Evolutionary conservation across 2,113 vertebrate genomes (phyloP).

Genomic region (Morone saxatilis): DNA sequence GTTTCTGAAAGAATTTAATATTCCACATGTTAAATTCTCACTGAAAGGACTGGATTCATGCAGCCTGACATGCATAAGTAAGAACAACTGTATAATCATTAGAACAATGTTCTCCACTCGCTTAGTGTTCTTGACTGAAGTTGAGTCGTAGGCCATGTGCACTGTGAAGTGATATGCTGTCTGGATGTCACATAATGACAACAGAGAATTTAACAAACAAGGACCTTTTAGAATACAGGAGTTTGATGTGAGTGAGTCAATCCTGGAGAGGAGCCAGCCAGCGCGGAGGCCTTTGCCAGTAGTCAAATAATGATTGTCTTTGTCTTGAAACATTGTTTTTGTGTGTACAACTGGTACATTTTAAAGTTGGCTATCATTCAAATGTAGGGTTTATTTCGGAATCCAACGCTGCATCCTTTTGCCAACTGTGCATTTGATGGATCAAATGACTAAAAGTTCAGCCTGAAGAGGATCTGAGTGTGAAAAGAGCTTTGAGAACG

Average conservation of each 20-base stretch:
- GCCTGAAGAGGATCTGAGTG: neutral
- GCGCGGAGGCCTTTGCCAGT: neutral
- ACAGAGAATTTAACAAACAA: slow-evolving; percentile 21
- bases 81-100: neutral
- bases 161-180: neutral
- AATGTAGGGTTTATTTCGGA: neutral
- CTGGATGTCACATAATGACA: slow-evolving; percentile 10
- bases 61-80: neutral
- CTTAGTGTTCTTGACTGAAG: neutral
- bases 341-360: neutral
- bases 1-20: neutral
- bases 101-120: neutral
- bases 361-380: neutral
- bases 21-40: neutral
- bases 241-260: slow-evolving; percentile 36
- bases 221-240: slow-evolving; percentile 21
- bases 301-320: slow-evolving; percentile 32
- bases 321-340: slow-evolving; percentile 36
- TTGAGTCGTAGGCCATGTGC: slow-evolving; percentile 18
- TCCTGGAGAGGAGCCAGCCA: slow-evolving; percentile 39
- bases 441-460: neutral
- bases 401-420: neutral
- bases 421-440: neutral
- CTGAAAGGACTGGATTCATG: neutral
- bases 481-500: neutral